A percentile compares a stretch with the other conserved stretches of the same genome.
These are phyloP conservation scores for Spisula solida DNA, from an alignment of 2,888 invertebrate genomes.

Conservation along the genomic window DNA sequence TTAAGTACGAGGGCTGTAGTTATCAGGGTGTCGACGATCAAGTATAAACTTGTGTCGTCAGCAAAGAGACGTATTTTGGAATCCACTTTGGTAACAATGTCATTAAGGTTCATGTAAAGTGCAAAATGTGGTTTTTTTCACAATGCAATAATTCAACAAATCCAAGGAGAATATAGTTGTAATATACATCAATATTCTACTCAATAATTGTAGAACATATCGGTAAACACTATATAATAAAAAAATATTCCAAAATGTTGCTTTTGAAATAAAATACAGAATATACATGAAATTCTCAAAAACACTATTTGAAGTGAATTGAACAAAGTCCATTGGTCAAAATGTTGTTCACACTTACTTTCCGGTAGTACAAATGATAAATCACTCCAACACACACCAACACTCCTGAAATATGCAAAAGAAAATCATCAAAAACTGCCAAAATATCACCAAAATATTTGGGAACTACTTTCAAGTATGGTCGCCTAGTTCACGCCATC, in stretches of 20 bases:
- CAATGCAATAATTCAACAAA: not conserved
- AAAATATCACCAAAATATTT: not conserved
- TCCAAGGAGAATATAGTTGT: not conserved
- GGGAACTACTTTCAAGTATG: slow-evolving; percentile 13
- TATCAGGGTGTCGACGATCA: too few relatives aligned
- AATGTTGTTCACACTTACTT: not conserved
- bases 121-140: not conserved
- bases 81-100: not conserved
- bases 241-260: not conserved
- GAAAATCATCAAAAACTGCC: not conserved
- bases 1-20: too few relatives aligned
- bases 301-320: not conserved
- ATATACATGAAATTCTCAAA: not conserved
- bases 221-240: not conserved
- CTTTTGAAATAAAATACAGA: not conserved
- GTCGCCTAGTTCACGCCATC: not conserved
- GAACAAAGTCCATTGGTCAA: not conserved
- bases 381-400: not conserved
- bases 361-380: not conserved
- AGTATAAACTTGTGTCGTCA: too few relatives aligned
- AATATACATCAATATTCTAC: not conserved
- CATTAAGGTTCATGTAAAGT: not conserved
- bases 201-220: not conserved
- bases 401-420: not conserved
- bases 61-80: too few relatives aligned